phyloP scores from a whole-genome alignment of 2,888 invertebrate species.

The Drosophila quasianomalipes region DNA sequence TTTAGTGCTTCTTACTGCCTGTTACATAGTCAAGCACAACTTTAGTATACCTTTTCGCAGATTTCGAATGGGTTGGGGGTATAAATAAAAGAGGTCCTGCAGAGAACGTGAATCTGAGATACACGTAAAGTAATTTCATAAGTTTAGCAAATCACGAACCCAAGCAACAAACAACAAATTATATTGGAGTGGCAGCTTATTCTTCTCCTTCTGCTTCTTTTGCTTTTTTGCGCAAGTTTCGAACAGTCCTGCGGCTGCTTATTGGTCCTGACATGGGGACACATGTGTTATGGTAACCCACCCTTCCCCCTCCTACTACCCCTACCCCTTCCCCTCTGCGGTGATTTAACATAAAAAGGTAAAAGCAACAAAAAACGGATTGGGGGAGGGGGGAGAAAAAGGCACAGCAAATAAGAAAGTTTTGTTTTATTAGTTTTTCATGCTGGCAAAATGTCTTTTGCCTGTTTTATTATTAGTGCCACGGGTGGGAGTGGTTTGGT shows the following conservation, averaged over 20 bases:
- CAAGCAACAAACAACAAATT: slow-evolving; percentile 71
- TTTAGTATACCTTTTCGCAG: background rate
- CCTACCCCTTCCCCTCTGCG: slow-evolving; percentile 42
- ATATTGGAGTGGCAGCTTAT: slow-evolving; percentile 9
- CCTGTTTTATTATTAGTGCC: slow-evolving; percentile 73
- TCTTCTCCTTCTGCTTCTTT: slow-evolving; percentile 19
- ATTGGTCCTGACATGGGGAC: slow-evolving; percentile 79
- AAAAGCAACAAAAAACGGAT: slow-evolving; percentile 29
- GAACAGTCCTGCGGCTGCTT: slow-evolving; percentile 75
- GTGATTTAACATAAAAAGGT: slow-evolving; percentile 81
- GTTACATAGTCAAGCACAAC: background rate
- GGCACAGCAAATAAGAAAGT: slow-evolving; percentile 63
- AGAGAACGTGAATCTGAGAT: slow-evolving; percentile 57
- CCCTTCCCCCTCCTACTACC: background rate
- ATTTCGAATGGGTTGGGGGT: background rate
- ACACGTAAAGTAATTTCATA: slow-evolving; percentile 82
- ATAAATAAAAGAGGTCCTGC: slow-evolving; percentile 4
- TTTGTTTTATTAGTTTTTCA: slow-evolving; percentile 81
- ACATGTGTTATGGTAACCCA: slow-evolving; percentile 65
- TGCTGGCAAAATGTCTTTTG: slow-evolving; percentile 73
- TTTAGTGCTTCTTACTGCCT: background rate
- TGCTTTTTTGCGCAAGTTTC: slow-evolving; percentile 63
- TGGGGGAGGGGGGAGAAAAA: slow-evolving; percentile 39
- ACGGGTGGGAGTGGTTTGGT: background rate
- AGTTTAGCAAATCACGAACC: slow-evolving; percentile 83